Base-by-base conservation (phyloP, 2,888 invertebrate species). In the Amphipyra tragopoginis region DNA sequence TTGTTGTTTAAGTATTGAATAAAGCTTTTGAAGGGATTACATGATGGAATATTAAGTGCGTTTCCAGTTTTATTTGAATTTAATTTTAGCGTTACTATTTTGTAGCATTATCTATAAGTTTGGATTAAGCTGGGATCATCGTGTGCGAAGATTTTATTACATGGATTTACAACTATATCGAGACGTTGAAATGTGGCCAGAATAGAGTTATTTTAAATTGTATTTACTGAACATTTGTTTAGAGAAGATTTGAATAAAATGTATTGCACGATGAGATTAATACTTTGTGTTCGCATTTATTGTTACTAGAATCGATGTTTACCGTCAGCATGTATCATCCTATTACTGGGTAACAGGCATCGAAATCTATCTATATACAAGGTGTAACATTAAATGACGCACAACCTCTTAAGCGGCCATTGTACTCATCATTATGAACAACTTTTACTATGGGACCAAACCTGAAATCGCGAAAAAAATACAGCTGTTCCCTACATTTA, bases 11-110 rank as follows among this genome's bases (percentile, higher is more conserved):
- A 6, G 3, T 11, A 7, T 14, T 56, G 13, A 59, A 70, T 69
- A 75, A 57, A 51, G 51, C 36, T 47, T 15, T 39, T 60, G 49
- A 53, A 47, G 57, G 63, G 66, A 77, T 79, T 64, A 79, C 59
- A 60, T 52, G 54, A 65, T 66, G 65, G 47, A 61, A 72, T 66
- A 63, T 64, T 55, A 74, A 64, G 66, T 65, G 57, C 54, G 48
- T 63, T 67, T 58, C 43, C 51, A 64, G 72, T 65, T 74, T 68
- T 75, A 77, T 79, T 81, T 77, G 56, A 75, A 76, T 79, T 72
- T 61, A 68, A 75, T 65, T 68, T 72, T 44, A 65, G 65, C 45
- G 48, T 65, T 67, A 56, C 47, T 67, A 68, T 72, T 72, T 65
- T 61, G 72, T 70, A 52, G 48, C 36, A 15, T 26, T 48, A 70